These are phyloP conservation scores for Aplysia californica DNA, from an alignment of 1,140 invertebrate species.

Conservation along the genomic window DNA sequence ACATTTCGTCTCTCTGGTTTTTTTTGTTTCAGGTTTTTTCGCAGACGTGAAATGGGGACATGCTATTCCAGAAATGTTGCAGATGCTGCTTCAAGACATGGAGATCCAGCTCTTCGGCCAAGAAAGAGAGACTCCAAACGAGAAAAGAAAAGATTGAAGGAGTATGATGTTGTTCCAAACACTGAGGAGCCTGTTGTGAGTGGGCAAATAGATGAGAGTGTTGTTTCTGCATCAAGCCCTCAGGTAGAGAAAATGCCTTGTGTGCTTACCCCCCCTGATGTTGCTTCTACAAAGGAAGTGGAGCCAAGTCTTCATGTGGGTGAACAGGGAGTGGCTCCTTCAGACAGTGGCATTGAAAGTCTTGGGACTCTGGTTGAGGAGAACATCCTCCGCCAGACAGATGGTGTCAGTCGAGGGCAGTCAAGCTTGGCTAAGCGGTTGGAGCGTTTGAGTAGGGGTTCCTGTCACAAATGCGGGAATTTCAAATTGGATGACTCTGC, in stretches of 20 bases:
- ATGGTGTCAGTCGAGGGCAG: background rate
- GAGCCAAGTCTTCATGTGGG: background rate
- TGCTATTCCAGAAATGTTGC: constrained; percentile 4
- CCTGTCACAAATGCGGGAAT: constrained; percentile 28
- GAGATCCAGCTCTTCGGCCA: background rate
- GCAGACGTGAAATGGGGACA: background rate
- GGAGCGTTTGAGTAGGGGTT: constrained; percentile 5
- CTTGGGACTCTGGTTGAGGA: constrained; percentile 27
- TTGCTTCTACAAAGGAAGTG: background rate
- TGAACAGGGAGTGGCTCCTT: constrained; percentile 30
- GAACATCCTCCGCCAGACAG: too few relatives aligned
- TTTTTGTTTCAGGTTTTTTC: too few relatives aligned
- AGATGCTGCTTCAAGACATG: background rate
- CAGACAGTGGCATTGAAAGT: constrained; percentile 46
- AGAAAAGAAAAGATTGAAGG: background rate
- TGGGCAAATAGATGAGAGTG: background rate
- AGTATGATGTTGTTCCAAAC: background rate
- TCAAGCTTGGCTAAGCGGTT: constrained; percentile 18
- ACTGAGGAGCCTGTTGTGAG: background rate
- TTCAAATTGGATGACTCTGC: constrained; percentile 10
- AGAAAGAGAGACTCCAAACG: background rate
- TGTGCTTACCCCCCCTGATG: background rate
- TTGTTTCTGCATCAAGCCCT: too few relatives aligned
- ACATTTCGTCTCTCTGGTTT: too few relatives aligned
- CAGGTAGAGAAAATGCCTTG: background rate